A percentile compares a stretch with the other conserved stretches of the same genome.
phyloP scores from a whole-genome alignment of 2,888 invertebrate species.

The Craniophora ligustri region DNA sequence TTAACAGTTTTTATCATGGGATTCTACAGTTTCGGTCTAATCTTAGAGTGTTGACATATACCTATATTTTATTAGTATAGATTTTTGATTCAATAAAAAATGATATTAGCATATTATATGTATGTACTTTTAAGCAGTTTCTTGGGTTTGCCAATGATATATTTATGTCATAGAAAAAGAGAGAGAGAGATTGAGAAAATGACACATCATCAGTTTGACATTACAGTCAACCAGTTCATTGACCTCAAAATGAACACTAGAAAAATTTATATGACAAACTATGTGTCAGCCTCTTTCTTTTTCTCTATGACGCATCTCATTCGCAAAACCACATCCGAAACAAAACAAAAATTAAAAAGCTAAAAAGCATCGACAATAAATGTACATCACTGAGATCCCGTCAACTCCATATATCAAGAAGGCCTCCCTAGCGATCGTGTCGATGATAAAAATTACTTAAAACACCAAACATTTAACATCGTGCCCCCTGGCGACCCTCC shows the following conservation, averaged over 20 bases:
- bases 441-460: conserved; percentile 88
- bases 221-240: no score
- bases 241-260: conserved; percentile 14
- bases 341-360: conserved; percentile 11
- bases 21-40: no score
- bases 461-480: conserved; percentile 86
- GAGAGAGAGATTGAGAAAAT: no score
- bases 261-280: background rate
- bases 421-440: conserved; percentile 85
- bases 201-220: no score
- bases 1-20: no score
- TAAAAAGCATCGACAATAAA: conserved; percentile 63
- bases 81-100: no score
- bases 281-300: conserved; percentile 3
- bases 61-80: no score
- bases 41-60: no score
- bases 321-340: conserved; percentile 28
- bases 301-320: conserved; percentile 29
- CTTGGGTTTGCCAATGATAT: no score
- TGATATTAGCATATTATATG: no score
- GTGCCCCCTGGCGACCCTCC: conserved; percentile 71
- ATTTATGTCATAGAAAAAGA: no score
- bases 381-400: conserved; percentile 73
- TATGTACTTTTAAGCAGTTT: no score
- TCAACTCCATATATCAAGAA: conserved; percentile 83